A percentile compares a stretch with the other conserved stretches of the same genome.
These are phyloP conservation scores for Drosophila arawakana DNA, from an alignment of 1,140 invertebrate species.

Conservation along the genomic window DNA sequence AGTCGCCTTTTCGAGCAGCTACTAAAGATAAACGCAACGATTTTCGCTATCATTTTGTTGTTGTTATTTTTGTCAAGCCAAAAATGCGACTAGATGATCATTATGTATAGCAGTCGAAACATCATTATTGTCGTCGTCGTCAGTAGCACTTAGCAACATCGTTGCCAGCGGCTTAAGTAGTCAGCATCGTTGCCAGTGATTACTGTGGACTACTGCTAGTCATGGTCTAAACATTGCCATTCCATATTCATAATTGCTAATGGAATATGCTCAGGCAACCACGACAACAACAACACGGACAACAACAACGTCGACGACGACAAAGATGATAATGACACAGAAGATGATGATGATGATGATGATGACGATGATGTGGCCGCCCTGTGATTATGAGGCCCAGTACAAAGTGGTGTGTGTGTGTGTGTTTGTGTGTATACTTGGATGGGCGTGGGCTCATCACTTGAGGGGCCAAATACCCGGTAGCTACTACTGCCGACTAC, in stretches of 20 bases:
- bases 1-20: neutral
- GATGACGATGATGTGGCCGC: constrained; percentile 41
- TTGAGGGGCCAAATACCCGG: constrained; percentile 21
- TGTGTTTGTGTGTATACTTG: constrained; percentile 18
- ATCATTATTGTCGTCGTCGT: constrained; percentile 27
- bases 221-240: constrained; percentile 63
- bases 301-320: constrained; percentile 28
- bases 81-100: constrained; percentile 30
- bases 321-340: constrained; percentile 16
- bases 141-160: constrained; percentile 68
- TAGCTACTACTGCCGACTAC: constrained; percentile 4
- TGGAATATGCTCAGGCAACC: constrained; percentile 81
- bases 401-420: constrained; percentile 60
- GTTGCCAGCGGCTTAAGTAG: constrained; percentile 74
- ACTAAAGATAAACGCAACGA: constrained; percentile 16
- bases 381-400: constrained; percentile 63
- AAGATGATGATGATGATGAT: constrained; percentile 24
- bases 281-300: constrained; percentile 40
- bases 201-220: constrained; percentile 60
- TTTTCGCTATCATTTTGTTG: constrained; percentile 3
- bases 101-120: constrained; percentile 20
- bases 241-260: constrained; percentile 84
- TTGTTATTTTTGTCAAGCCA: constrained; percentile 26
- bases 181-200: constrained; percentile 58
- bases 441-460: constrained; percentile 12